Evolutionary conservation across 2,113 vertebrate species (phyloP).

Genomic region (Eleginops maclovinus): DNA sequence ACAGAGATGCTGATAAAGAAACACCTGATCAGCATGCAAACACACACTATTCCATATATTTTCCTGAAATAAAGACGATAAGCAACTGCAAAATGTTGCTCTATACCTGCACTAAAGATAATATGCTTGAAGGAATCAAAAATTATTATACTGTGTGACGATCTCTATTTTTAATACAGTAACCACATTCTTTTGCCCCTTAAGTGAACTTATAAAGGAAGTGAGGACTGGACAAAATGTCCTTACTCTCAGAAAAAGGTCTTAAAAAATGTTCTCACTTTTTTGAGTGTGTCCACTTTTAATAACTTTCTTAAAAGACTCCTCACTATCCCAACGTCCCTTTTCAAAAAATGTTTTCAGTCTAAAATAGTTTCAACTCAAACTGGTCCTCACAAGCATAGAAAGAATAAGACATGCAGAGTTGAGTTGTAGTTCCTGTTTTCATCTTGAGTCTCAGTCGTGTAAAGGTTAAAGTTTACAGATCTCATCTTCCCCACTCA

Average conservation of each 20-base stretch:
- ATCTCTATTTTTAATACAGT: background rate
- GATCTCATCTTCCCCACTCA: background rate
- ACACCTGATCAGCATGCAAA: background rate
- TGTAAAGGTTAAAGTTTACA: background rate
- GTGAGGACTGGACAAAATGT: background rate
- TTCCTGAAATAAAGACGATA: background rate
- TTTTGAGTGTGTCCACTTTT: background rate
- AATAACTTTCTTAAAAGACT: background rate
- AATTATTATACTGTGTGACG: background rate
- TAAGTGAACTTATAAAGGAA: background rate
- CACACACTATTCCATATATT: background rate
- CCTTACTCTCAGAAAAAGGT: background rate
- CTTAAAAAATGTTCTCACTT: background rate
- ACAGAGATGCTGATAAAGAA: slow-evolving; percentile 38
- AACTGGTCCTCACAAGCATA: slow-evolving; percentile 22
- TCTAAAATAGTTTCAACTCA: background rate
- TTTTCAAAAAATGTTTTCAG: background rate
- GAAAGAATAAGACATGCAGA: background rate
- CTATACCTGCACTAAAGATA: background rate
- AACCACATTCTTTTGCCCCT: background rate
- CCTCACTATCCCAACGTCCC: background rate
- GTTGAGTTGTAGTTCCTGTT: slow-evolving; percentile 11
- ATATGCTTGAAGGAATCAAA: background rate
- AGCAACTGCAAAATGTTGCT: background rate
- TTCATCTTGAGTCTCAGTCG: background rate